These are phyloP conservation scores for Sceloporus tristichus DNA, from an alignment of 2,113 vertebrate genomes.

Conservation along the genomic window DNA sequence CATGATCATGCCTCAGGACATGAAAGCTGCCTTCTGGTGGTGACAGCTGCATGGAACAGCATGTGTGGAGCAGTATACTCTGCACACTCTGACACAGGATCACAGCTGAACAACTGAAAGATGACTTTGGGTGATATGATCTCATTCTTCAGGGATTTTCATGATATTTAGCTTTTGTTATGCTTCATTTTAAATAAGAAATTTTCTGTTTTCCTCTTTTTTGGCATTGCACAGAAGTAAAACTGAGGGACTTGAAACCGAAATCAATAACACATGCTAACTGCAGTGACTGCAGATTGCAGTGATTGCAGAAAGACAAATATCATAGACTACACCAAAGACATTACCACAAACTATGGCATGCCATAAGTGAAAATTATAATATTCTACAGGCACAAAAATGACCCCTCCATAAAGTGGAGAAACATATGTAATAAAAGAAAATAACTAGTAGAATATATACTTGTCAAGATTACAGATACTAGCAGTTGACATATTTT, in stretches of 20 bases:
- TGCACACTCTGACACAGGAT: no score
- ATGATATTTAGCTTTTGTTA: slow-evolving; percentile 38
- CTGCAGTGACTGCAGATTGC: slow-evolving; percentile 41
- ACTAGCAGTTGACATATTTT: background rate
- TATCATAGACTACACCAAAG: slow-evolving; percentile 42
- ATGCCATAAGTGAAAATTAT: slow-evolving; percentile 26
- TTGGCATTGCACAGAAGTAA: slow-evolving; percentile 58
- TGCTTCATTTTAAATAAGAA: slow-evolving; percentile 67
- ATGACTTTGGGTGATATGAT: background rate
- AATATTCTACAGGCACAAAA: slow-evolving; percentile 41
- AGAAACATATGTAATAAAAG: background rate
- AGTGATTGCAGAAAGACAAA: slow-evolving; percentile 51
- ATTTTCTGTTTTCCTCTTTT: slow-evolving; percentile 62
- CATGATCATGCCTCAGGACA: no score
- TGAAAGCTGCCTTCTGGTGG: no score
- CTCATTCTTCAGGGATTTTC: slow-evolving; percentile 28
- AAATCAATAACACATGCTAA: slow-evolving; percentile 68
- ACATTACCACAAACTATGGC: slow-evolving; percentile 21
- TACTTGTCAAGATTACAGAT: background rate
- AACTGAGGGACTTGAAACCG: slow-evolving; percentile 46
- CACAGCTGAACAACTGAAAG: slow-evolving; percentile 4
- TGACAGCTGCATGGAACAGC: no score
- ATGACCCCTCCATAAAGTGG: slow-evolving; percentile 17
- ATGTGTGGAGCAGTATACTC: no score
- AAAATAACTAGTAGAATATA: background rate